Base-by-base conservation (phyloP, 2,888 invertebrate species). In the Eudemis profundana region DNA sequence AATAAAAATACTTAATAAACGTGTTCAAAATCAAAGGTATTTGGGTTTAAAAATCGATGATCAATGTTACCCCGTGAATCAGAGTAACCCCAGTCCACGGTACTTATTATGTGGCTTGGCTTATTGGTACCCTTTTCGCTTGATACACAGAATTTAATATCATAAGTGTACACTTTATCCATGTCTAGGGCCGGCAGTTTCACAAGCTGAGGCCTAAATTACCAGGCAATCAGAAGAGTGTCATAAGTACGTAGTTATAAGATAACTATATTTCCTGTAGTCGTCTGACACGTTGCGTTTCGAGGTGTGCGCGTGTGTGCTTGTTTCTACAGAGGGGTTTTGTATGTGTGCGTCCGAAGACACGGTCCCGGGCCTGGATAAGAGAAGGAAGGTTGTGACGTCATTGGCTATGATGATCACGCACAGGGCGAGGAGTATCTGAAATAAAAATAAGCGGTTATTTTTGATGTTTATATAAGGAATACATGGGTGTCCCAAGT, bases 161-260 rank as follows among this genome's bases (percentile, higher is more conserved):
- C 33, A 33, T 33, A 10, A 2, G 2, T 33, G 7, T 8, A 33
- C 33, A 7, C 33, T 12, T 33, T 10, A 33, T 5, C 3, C 33
- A 12, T 33, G 33, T 33, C 33, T 33, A 33, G 8, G 33, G 8
- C 33, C 33, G 33, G 2, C 33, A 33, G 7, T 8, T 10, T 8
- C 33, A 10, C 8, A 8, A 10, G 2, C 8, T 10, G 8, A 33
- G 10, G 10, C n/a, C n/a, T 42, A 29, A 47, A 19, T 17, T 44
- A 49, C 12, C 17, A 36, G 10, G 36, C 19, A 36, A 10, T 14
- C 33, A 5, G 8, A 14, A 12, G n/a, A n/a, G 23, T 47, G 61
- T 69, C 84, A 88, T 84, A 90, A 83, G 72, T 89, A 88, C 0
- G 90, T 90, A 0, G 91, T 91, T 60, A 91, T 91, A 23, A 91